A percentile compares a stretch with the other conserved stretches of the same genome.
These are phyloP conservation scores for Rhynchomys soricoides DNA, from an alignment of 2,113 vertebrate species.

Conservation along the genomic window DNA sequence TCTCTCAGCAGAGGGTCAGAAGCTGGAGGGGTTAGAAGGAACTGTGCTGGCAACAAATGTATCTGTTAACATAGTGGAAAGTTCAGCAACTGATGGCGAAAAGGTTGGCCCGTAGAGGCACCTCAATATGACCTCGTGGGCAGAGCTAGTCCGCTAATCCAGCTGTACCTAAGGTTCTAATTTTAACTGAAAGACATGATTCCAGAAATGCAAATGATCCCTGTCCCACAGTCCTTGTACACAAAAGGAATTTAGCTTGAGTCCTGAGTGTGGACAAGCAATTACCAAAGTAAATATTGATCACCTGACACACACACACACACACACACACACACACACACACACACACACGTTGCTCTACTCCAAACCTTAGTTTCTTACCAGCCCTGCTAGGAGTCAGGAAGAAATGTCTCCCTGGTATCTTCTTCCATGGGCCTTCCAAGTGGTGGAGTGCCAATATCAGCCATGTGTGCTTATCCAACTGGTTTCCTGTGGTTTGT, in stretches of 20 bases:
- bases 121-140: rapidly evolving
- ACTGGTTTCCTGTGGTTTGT: rapidly evolving
- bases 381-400: not conserved
- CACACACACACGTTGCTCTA: no score
- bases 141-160: no score
- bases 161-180: not conserved
- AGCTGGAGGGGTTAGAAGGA: not conserved
- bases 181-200: not conserved
- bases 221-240: not conserved
- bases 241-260: not conserved
- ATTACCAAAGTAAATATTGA: not conserved
- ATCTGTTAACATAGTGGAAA: not conserved
- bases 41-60: not conserved
- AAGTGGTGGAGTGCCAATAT: not conserved
- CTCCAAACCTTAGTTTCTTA: not conserved
- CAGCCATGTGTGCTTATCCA: not conserved
- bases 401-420: not conserved
- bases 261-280: not conserved
- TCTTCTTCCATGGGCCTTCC: not conserved
- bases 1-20: not conserved
- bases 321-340: no score
- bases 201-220: not conserved
- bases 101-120: not conserved
- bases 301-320: not conserved
- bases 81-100: not conserved